Evolutionary conservation across 2,888 invertebrate species (phyloP).

Genomic region (Caenorhabditis drosophilae): DNA sequence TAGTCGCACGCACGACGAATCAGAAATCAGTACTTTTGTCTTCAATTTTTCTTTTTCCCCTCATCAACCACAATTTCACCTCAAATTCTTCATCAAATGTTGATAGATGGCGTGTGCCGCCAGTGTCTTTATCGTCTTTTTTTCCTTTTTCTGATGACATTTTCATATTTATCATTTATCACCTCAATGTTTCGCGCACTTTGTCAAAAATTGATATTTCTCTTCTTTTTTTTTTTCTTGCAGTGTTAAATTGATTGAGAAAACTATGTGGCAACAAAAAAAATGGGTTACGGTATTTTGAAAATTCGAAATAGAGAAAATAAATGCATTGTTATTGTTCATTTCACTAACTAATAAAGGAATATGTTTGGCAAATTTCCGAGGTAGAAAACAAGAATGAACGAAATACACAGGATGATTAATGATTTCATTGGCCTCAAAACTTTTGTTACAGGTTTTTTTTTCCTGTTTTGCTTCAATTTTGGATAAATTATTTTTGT

Average conservation of each 20-base stretch:
- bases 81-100: too few species aligned
- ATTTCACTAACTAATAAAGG: too few species aligned
- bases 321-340: too few species aligned
- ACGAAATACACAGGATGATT: constrained; percentile 29
- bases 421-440: constrained; percentile 32
- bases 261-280: constrained; percentile 2
- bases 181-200: constrained; percentile 31
- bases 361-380: constrained; percentile 4
- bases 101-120: too few species aligned
- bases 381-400: constrained; percentile 14
- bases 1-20: constrained; percentile 13
- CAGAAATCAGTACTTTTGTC: too few species aligned
- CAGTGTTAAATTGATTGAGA: too few species aligned
- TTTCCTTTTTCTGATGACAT: too few species aligned
- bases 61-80: constrained; percentile 7
- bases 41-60: constrained; percentile 8
- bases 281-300: constrained; percentile 18
- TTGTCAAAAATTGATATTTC: not conserved
- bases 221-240: too few species aligned
- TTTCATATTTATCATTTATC: constrained; percentile 41
- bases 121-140: too few species aligned
- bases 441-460: too few species aligned
- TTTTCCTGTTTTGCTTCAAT: too few species aligned
- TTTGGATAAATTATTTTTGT: too few species aligned
- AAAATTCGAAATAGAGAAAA: constrained; percentile 1